Conservation (phyloP, 2,888 invertebrate genomes). For the Melipona bicolor region DNA sequence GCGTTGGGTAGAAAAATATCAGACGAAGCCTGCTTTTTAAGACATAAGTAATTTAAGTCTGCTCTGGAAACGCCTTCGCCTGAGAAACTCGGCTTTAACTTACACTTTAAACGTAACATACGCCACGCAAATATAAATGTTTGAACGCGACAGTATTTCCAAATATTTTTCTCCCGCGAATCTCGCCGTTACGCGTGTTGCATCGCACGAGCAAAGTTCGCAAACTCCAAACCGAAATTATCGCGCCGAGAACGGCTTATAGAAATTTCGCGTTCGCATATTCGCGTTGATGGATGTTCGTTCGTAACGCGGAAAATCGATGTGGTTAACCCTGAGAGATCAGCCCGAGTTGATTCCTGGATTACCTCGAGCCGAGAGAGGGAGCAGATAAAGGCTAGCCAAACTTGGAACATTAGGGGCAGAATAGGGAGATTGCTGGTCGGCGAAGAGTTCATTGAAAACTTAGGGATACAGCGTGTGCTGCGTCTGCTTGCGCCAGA, state of each 20-base stretch:
- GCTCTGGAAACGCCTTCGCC: not conserved
- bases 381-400: constrained; percentile 10
- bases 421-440: constrained; percentile 14
- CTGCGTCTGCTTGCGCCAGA: constrained; percentile 2
- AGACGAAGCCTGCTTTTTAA: not conserved
- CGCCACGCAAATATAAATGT: no score
- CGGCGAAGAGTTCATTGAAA: constrained; percentile 36
- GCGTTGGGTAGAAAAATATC: not conserved
- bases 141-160: no score
- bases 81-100: not conserved
- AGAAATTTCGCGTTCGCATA: not conserved
- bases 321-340: constrained; percentile 15
- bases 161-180: no score
- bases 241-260: not conserved
- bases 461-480: constrained; percentile 16
- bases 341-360: constrained; percentile 4
- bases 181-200: no score
- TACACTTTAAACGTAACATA: no score
- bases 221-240: not conserved
- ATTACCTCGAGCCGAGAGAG: not conserved
- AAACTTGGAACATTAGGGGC: constrained; percentile 26
- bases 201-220: no score
- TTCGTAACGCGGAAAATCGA: not conserved
- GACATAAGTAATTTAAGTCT: not conserved
- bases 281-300: no score